Evolutionary conservation across 1,140 invertebrate genomes (phyloP).

Genomic region (Alviniconcha marisindica): DNA sequence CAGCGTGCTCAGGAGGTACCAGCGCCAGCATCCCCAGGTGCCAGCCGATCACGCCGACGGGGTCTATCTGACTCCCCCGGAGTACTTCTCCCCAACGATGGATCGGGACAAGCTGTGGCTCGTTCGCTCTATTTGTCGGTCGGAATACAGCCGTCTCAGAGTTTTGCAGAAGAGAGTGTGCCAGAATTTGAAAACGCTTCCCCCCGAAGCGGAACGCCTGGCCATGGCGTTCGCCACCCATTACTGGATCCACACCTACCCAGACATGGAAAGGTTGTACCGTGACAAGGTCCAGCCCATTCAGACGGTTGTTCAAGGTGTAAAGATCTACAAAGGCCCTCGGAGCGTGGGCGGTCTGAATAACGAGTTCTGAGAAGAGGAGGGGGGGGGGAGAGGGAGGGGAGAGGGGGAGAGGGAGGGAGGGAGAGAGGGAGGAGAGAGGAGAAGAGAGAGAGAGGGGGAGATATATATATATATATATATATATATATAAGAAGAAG

Average conservation of each 20-base stretch:
- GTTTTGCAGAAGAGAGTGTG: slow-evolving; percentile 62
- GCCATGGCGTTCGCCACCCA: slow-evolving; percentile 65
- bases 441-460: too few species aligned
- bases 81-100: slow-evolving; percentile 70
- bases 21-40: slow-evolving; percentile 19
- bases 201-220: slow-evolving; percentile 47
- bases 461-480: too few species aligned
- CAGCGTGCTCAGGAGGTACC: slow-evolving; percentile 58
- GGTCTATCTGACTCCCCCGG: slow-evolving; percentile 66
- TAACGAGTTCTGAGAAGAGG: too few species aligned
- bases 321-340: too few species aligned
- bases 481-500: too few species aligned
- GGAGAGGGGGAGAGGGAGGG: too few species aligned
- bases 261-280: slow-evolving; percentile 55
- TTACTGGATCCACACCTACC: slow-evolving; percentile 72
- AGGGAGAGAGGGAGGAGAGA: too few species aligned
- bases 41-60: slow-evolving; percentile 45
- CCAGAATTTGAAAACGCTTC: slow-evolving; percentile 61
- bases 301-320: too few species aligned
- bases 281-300: too few species aligned
- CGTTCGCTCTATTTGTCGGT: slow-evolving; percentile 57
- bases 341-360: too few species aligned
- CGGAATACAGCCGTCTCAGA: slow-evolving; percentile 56
- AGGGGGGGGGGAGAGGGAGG: too few species aligned
- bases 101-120: slow-evolving; percentile 70